These are phyloP conservation scores for Naja naja DNA, from an alignment of 2,113 vertebrate species.

Conservation along the genomic window DNA sequence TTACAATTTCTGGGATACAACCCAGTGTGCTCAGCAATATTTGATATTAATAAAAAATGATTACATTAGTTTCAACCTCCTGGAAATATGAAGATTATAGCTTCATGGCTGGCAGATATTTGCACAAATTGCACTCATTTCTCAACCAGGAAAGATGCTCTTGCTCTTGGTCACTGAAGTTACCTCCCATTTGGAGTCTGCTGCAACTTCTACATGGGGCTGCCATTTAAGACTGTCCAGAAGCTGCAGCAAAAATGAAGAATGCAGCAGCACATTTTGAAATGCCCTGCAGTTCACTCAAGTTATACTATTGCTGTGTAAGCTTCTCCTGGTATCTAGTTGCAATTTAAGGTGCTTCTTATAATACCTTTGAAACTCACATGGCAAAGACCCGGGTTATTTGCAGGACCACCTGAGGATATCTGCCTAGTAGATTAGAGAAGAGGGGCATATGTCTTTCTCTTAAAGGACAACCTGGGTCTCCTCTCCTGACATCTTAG, in stretches of 20 bases:
- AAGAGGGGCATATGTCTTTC: background rate
- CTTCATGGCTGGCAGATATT: background rate
- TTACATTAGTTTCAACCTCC: slow-evolving; percentile 26
- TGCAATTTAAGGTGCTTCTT: background rate
- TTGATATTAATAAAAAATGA: slow-evolving; percentile 37
- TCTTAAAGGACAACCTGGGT: background rate
- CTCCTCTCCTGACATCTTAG: background rate
- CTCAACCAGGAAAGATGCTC: background rate
- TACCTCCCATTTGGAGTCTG: background rate
- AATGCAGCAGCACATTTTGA: too few species aligned
- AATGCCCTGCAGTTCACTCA: too few species aligned
- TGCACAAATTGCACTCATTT: background rate
- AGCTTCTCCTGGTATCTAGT: too few species aligned
- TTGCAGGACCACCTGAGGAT: background rate
- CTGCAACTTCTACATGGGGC: background rate
- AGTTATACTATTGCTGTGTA: too few species aligned
- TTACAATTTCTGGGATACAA: too few species aligned
- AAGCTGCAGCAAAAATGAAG: too few species aligned
- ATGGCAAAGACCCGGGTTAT: background rate
- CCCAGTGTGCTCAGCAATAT: too few species aligned
- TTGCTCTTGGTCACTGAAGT: background rate
- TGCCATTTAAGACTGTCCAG: background rate
- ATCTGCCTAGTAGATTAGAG: background rate
- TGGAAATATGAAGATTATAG: background rate
- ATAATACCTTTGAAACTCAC: background rate